A percentile compares a stretch with the other conserved stretches of the same genome.
Conservation (phyloP, 2,113 vertebrate species). For the Penelope pileata region DNA sequence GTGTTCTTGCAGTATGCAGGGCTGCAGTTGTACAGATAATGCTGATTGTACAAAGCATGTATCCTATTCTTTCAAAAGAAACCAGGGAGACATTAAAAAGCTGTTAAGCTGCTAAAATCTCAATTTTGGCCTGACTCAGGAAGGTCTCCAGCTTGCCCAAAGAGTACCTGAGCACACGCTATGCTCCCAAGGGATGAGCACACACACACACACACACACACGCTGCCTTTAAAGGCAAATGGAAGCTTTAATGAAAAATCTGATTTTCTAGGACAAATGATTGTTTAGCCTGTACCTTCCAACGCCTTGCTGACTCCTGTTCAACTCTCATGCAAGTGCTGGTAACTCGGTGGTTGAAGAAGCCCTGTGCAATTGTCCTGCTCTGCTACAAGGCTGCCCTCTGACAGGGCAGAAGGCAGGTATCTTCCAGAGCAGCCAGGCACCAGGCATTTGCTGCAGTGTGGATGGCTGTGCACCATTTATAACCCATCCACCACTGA, state of each 20-base stretch:
- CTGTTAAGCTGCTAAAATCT: background rate
- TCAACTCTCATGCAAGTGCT: fast-evolving
- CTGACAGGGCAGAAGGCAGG: background rate
- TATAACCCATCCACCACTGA: constrained; percentile 17
- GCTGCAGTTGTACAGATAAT: background rate
- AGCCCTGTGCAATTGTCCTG: background rate
- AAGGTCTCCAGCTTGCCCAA: background rate
- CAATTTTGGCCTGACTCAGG: background rate
- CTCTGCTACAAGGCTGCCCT: background rate
- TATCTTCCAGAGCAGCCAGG: background rate
- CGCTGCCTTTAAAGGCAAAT: background rate
- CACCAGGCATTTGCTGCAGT: background rate
- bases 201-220: too few relatives aligned
- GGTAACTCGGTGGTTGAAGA: background rate
- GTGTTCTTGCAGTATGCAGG: background rate
- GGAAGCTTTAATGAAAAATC: background rate
- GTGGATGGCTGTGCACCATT: background rate
- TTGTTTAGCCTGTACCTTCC: background rate
- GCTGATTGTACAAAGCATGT: background rate
- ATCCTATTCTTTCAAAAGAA: background rate
- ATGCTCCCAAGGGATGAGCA: background rate
- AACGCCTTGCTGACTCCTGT: background rate
- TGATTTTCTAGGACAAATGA: background rate
- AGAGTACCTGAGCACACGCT: background rate
- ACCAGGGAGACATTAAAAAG: background rate